Base-by-base conservation (phyloP, 2,888 invertebrate genomes). In the Caenorhabditis afra region DNA sequence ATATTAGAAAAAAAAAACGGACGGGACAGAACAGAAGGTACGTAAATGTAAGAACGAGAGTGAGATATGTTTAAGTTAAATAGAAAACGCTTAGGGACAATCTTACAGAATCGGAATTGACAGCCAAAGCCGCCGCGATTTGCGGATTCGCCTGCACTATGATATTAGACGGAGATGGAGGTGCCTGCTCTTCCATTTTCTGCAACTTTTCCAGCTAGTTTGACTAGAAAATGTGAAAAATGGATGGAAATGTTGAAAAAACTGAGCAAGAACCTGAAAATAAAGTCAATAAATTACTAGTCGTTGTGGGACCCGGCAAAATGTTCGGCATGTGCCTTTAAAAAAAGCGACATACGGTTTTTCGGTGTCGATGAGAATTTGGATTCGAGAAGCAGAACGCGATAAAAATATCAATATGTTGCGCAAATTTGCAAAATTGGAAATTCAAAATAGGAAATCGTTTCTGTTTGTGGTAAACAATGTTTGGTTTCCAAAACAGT, bases 91-190 rank as follows among this genome's bases (percentile, higher is more conserved):
- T 29, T 5, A 7, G 7, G 29, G 29, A 29, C 29, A 29, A 7
- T 12, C 70, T 71, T 71, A 71, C 70, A 29, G 70, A 49, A 53
- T 61, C 29, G 29, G 7, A 3, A 7, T 7, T 61, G 3, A 41
- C 62, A 55, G 71, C 62, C 39, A 71, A 62, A 57, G 71, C 71
- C 12, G 71, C 71, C 5, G 71, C 71, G 35, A 71, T 71, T 64
- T 71, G 71, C 49, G 71, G 71, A n/a, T 71, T 71, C 18, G 71
- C 53, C 57, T 71, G 71, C 16, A 71, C 50, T 55, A 71, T 62
- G 5, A 47, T n/a, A 18, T 57, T 71, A 71, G 49, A 57, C 49
- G 71, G 71, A 41, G 71, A 55, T 22, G 70, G 47, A 22, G 50
- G 11, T 20, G 71, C 53, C 22, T 12, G 39, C 10, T 62, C 70